Evolutionary conservation across 1,140 invertebrate genomes (phyloP).

Genomic region (Procambarus clarkii): DNA sequence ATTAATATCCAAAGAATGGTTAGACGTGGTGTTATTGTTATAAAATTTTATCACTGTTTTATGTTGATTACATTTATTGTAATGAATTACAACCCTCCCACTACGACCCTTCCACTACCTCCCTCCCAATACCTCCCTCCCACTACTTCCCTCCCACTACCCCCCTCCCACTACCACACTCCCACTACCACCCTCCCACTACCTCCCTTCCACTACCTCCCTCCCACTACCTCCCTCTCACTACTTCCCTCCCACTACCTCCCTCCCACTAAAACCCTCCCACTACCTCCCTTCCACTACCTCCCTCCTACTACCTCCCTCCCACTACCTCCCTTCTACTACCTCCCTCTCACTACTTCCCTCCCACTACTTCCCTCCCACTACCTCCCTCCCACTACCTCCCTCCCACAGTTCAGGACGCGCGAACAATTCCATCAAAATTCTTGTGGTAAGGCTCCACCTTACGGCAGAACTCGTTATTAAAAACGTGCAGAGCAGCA

Average conservation of each 20-base stretch:
- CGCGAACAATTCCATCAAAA: background rate
- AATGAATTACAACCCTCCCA: no score
- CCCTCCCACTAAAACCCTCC: no score
- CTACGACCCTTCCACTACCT: background rate
- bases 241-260: background rate
- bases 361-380: no score
- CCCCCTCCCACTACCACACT: background rate
- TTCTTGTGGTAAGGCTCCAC: background rate
- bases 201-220: background rate
- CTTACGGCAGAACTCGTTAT: background rate
- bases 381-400: background rate
- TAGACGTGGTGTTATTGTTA: no score
- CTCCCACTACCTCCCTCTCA: background rate
- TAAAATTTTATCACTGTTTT: no score
- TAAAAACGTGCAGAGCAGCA: background rate
- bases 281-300: background rate
- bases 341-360: no score
- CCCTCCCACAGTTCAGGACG: no score
- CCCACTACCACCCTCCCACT: background rate
- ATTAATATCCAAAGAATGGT: no score
- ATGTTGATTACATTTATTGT: no score
- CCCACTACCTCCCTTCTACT: no score
- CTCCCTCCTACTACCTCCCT: no score
- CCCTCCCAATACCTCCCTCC: background rate
- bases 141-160: background rate